Evolutionary conservation across 2,888 invertebrate species (phyloP), one percentile per base, ranked within the genome.

Genomic region (Sycophila texana): DNA sequence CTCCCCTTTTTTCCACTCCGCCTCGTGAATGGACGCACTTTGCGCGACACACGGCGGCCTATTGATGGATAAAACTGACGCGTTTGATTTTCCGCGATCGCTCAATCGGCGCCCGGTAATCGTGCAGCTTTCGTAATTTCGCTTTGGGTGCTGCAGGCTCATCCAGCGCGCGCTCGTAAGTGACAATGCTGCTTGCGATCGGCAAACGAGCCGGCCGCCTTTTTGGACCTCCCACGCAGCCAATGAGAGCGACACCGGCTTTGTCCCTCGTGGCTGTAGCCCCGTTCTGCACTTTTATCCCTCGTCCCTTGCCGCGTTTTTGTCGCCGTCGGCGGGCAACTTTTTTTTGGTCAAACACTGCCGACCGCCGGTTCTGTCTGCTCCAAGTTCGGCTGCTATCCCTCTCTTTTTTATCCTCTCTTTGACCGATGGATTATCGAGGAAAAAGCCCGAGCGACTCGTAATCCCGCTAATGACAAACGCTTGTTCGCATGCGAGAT

Each of bases 161-260:
- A 1, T 20, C 12, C 14, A n/a, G n/a, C n/a, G n/a, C n/a, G n/a
- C n/a, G n/a, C 30, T 7, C 13, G 2, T 30, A 14, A 30, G 14
- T n/a, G 20, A 14, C n/a, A 18, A 14, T 4, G 12, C 49, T 12
- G 14, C 39, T 30, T 84, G 84, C 84, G 83, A 84, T 85, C 84
- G 83, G 80, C 84, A 84, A 83, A 81, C 82, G 66, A 79, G 77
- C 77, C 83, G 83, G 16, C 57, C 58, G 16, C 77, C 16, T 63
- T 66, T 77, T 65, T 22, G 58, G 77, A 77, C 77, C 77, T 73
- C 77, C 77, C 77, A 60, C 67, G 60, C 60, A 47, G 13, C 10
- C 61, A 26, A 14, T 7, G 68, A 68, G 53, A 68, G 30, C 18
- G n/a, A 0, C 47, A n/a, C 39, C n/a, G 7, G 30, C 61, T 75